A percentile compares a stretch with the other conserved stretches of the same genome.
Conservation (phyloP, 1,140 invertebrate genomes). For the Penaeus chinensis region DNA sequence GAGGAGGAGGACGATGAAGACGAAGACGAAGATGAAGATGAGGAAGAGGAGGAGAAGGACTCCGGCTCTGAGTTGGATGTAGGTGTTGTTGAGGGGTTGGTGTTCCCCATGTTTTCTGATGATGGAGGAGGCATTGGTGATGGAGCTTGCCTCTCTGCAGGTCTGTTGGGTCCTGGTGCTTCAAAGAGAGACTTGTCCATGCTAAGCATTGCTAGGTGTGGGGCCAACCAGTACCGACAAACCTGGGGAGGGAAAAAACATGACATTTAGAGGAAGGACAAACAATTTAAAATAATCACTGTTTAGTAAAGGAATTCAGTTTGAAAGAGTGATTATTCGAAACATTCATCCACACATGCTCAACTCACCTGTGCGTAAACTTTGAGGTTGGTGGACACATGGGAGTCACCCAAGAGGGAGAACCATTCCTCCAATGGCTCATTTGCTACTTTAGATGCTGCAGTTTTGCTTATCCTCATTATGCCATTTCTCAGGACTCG, state of each 20-base stretch:
- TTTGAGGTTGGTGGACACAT: constrained; percentile 83
- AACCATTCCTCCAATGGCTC: constrained; percentile 93
- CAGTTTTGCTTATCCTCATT: constrained; percentile 82
- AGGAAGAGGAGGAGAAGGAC: constrained; percentile 3
- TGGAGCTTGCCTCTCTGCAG: constrained; percentile 69
- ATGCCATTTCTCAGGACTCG: constrained; percentile 89
- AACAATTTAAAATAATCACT: background rate
- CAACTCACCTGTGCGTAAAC: constrained; percentile 83
- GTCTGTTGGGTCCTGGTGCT: constrained; percentile 65
- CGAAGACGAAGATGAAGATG: constrained; percentile 11
- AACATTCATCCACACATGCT: constrained; percentile 66
- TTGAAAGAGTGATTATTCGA: too few species aligned
- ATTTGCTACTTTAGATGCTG: constrained; percentile 74
- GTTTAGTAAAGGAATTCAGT: too few species aligned
- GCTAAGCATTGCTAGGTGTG: constrained; percentile 82
- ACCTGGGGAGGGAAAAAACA: constrained; percentile 67
- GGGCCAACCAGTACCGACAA: constrained; percentile 82
- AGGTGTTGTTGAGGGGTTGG: constrained; percentile 70
- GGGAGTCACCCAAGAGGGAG: constrained; percentile 82
- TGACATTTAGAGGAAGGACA: background rate
- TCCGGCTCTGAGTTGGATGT: constrained; percentile 67
- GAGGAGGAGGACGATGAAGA: constrained; percentile 30
- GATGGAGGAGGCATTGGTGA: constrained; percentile 75
- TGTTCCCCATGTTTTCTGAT: constrained; percentile 64
- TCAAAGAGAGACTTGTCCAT: constrained; percentile 85